Percentiles rank a stretch among this genome's conserved stretches.
Evolutionary conservation across 2,888 invertebrate genomes (phyloP).

Genomic region (Mesorhabditis belari): DNA sequence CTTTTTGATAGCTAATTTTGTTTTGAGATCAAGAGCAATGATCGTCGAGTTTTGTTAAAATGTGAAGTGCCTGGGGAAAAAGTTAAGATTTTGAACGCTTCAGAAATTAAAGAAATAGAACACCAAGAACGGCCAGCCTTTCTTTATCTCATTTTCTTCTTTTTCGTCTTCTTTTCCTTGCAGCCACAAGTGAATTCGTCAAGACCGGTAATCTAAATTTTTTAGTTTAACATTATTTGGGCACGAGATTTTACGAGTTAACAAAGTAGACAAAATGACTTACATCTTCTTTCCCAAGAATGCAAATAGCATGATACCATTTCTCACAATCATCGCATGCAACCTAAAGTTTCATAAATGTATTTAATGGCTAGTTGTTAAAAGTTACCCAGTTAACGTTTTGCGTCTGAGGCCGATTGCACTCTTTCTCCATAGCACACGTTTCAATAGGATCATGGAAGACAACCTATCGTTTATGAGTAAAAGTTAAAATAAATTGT

Average conservation of each 20-base stretch:
- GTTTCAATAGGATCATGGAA: background rate
- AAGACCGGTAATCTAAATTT: background rate
- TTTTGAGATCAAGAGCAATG: too few relatives aligned
- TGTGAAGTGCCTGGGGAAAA: too few relatives aligned
- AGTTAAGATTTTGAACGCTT: too few relatives aligned
- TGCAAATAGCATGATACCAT: constrained; percentile 54
- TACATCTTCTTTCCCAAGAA: constrained; percentile 42
- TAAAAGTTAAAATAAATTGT: background rate
- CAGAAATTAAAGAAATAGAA: too few relatives aligned
- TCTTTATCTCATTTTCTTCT: background rate
- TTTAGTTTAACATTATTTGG: too few relatives aligned
- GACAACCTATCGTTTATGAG: background rate
- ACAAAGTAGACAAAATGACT: too few relatives aligned
- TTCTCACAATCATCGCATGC: constrained; percentile 53
- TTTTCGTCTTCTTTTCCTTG: background rate
- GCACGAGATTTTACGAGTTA: too few relatives aligned
- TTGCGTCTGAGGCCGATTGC: constrained; percentile 13
- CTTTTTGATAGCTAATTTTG: too few relatives aligned
- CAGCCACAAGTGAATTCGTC: background rate
- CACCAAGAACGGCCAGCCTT: too few relatives aligned
- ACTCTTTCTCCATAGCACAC: constrained; percentile 3
- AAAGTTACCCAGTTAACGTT: constrained; percentile 20
- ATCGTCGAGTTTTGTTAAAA: too few relatives aligned
- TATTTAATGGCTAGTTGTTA: background rate
- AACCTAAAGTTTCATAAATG: constrained; percentile 34